Percentiles rank a stretch among this genome's conserved stretches.
These are phyloP conservation scores for Ancistrus triradiatus DNA, from an alignment of 2,113 vertebrate genomes.

Conservation along the genomic window DNA sequence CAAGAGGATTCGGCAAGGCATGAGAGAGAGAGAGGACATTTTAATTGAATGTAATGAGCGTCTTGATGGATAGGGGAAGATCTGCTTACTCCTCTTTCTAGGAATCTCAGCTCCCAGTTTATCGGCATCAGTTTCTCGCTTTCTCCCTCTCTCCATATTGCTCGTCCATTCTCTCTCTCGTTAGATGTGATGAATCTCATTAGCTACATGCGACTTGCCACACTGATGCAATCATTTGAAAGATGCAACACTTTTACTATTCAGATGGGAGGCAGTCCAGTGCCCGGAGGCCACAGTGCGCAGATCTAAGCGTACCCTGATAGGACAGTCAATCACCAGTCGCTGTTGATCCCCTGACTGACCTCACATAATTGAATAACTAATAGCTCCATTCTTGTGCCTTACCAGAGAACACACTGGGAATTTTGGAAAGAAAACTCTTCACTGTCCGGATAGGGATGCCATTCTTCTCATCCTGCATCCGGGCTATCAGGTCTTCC, in stretches of 20 bases:
- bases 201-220: not conserved
- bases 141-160: not conserved
- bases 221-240: not conserved
- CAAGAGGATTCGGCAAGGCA: not conserved
- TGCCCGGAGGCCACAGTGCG: too few relatives aligned
- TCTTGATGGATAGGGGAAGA: conserved; percentile 13
- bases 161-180: not conserved
- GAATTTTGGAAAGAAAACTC: conserved; percentile 98
- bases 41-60: conserved; percentile 15
- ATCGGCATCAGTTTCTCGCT: not conserved
- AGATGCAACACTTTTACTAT: too few relatives aligned
- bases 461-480: conserved; percentile 96
- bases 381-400: too few relatives aligned
- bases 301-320: too few relatives aligned
- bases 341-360: too few relatives aligned
- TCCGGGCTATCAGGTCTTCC: conserved; percentile 94
- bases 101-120: conserved; percentile 9
- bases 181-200: too few relatives aligned
- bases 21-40: conserved; percentile 10
- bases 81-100: conserved; percentile 4
- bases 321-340: too few relatives aligned
- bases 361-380: too few relatives aligned
- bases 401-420: conserved; percentile 98
- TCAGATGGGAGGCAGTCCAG: too few relatives aligned
- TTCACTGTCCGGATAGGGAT: conserved; percentile 97